Conservation (phyloP, 2,888 invertebrate species). For the Diachrysia chrysitis region DNA sequence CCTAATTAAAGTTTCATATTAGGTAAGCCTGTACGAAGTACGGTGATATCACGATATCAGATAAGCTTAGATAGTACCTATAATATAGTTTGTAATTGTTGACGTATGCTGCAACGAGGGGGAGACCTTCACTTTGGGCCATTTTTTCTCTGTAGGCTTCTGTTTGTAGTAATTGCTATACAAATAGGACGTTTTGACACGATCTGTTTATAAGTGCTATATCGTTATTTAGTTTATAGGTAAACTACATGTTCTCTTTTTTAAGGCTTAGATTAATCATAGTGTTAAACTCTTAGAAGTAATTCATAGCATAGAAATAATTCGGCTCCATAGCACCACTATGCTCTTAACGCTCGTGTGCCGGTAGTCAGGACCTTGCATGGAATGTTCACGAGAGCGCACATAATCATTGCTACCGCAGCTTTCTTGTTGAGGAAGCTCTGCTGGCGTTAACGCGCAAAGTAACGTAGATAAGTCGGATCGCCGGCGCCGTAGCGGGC, state of each 20-base stretch:
- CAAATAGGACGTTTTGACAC: constrained; percentile 11
- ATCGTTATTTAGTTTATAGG: constrained; percentile 18
- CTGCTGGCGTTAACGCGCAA: constrained; percentile 46
- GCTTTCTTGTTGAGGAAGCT: constrained; percentile 53
- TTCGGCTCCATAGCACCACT: constrained; percentile 88
- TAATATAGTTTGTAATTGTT: neutral
- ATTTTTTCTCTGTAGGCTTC: neutral
- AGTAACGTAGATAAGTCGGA: constrained; percentile 44
- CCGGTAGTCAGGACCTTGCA: constrained; percentile 73
- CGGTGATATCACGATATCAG: no score
- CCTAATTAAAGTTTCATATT: neutral
- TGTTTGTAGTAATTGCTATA: constrained; percentile 4
- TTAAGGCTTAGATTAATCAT: constrained; percentile 57
- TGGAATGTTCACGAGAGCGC: constrained; percentile 63
- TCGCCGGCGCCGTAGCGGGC: constrained; percentile 42
- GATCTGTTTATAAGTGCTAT: constrained; percentile 7
- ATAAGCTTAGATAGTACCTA: neutral
- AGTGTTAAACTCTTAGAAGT: constrained; percentile 59
- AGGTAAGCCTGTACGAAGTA: neutral
- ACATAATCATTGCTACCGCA: constrained; percentile 54
- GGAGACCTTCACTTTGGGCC: constrained; percentile 37
- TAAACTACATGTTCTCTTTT: no score
- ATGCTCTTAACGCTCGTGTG: constrained; percentile 83
- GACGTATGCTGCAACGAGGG: constrained; percentile 24
- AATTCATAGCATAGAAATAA: constrained; percentile 67